Conservation (phyloP, 2,113 vertebrate species). For the Oxyruncus cristatus region DNA sequence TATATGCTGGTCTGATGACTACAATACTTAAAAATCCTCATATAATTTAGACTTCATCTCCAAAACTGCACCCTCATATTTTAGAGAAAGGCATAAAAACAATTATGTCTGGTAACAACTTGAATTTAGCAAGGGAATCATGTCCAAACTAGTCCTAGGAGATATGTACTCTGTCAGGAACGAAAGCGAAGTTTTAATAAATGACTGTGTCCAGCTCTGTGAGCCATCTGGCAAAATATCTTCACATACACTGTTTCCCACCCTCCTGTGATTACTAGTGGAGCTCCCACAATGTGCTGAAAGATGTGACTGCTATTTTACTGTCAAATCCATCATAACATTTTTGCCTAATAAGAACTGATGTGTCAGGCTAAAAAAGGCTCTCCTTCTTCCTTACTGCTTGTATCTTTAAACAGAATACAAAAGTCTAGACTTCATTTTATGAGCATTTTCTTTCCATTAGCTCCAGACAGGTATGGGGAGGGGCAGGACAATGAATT, state of each 20-base stretch:
- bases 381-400: neutral
- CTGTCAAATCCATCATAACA: constrained; percentile 2
- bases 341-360: neutral
- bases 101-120: neutral
- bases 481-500: neutral
- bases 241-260: constrained; percentile 1
- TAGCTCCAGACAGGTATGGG: neutral
- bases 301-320: neutral
- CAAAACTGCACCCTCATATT: neutral
- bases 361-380: neutral
- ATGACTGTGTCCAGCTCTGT: neutral
- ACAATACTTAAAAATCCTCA: neutral
- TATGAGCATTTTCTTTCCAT: neutral
- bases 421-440: neutral
- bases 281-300: constrained; percentile 9
- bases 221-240: constrained; percentile 49
- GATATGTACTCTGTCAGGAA: neutral
- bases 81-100: neutral
- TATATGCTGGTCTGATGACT: neutral
- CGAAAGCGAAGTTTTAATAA: neutral
- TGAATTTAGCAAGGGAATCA: neutral
- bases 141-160: constrained; percentile 2
- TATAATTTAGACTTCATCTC: neutral
- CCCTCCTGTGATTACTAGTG: constrained; percentile 14
- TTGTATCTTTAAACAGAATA: neutral